phyloP scores from a whole-genome alignment of 2,797 vertebrate species.

The Hybognathus amarus region DNA sequence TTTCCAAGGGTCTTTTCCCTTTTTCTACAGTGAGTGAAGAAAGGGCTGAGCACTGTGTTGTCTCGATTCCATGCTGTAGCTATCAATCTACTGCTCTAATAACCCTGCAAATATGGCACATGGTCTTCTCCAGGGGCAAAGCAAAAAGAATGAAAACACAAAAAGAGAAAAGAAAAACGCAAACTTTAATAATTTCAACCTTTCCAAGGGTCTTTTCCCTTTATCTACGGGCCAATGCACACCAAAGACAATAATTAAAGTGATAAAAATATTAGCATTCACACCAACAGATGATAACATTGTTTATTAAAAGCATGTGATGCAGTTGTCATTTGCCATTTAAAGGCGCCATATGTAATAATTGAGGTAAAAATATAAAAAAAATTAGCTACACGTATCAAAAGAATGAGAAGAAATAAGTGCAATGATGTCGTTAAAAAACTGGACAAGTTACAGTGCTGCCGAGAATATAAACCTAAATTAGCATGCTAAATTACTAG shows the following conservation, averaged over 20 bases:
- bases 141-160: conserved; percentile 26
- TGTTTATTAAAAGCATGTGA: too few species aligned
- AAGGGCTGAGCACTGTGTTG: neutral
- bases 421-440: too few species aligned
- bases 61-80: conserved; percentile 38
- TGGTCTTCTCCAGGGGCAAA: conserved; percentile 44
- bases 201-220: conserved; percentile 13
- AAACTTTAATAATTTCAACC: conserved; percentile 47
- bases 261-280: neutral
- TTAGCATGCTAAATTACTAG: too few species aligned
- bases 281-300: too few species aligned
- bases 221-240: neutral
- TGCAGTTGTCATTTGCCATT: too few species aligned
- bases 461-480: too few species aligned
- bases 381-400: too few species aligned
- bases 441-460: too few species aligned
- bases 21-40: conserved; percentile 29
- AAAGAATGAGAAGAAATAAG: too few species aligned
- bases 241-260: neutral
- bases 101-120: conserved; percentile 56
- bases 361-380: too few species aligned
- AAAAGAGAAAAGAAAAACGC: neutral
- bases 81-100: conserved; percentile 54
- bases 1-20: too few species aligned
- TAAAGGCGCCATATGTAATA: too few species aligned